These are phyloP conservation scores for Drosophila eohydei DNA, from an alignment of 2,888 invertebrate species.

Conservation along the genomic window DNA sequence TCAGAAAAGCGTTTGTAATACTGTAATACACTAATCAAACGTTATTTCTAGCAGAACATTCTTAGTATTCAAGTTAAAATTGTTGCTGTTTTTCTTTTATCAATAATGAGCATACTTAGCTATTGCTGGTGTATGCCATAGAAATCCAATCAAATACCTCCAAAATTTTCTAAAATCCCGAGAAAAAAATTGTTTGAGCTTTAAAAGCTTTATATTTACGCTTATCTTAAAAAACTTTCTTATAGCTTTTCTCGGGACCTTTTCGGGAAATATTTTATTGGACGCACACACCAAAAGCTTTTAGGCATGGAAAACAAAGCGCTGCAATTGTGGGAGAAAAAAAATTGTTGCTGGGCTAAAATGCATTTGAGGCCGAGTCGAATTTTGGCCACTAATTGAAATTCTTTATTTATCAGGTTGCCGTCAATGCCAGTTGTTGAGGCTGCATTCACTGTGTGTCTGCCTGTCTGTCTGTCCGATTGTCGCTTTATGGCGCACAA, in stretches of 20 bases:
- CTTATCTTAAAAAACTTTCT: background rate
- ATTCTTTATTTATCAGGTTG: constrained; percentile 68
- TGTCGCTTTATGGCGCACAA: constrained; percentile 41
- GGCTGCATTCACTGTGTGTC: constrained; percentile 16
- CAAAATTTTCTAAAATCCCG: too few species aligned
- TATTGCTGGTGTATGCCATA: too few species aligned
- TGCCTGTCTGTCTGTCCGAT: background rate
- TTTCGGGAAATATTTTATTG: constrained; percentile 26
- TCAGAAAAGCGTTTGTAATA: background rate
- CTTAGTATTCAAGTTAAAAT: too few species aligned
- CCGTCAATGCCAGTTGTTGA: constrained; percentile 40
- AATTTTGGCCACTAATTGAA: constrained; percentile 67
- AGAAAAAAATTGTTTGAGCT: background rate
- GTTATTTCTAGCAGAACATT: background rate
- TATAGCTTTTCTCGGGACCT: constrained; percentile 60
- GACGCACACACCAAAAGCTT: constrained; percentile 21
- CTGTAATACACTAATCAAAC: background rate
- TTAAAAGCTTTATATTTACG: background rate
- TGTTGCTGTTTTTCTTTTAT: too few species aligned
- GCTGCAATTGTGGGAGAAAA: background rate
- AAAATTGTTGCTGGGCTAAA: background rate
- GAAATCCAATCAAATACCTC: too few species aligned
- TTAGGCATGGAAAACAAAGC: background rate
- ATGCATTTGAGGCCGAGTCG: constrained; percentile 12
- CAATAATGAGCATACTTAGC: too few species aligned